These are phyloP conservation scores for Rhaphigaster nebulosa DNA, from an alignment of 2,888 invertebrate species.

Conservation along the genomic window DNA sequence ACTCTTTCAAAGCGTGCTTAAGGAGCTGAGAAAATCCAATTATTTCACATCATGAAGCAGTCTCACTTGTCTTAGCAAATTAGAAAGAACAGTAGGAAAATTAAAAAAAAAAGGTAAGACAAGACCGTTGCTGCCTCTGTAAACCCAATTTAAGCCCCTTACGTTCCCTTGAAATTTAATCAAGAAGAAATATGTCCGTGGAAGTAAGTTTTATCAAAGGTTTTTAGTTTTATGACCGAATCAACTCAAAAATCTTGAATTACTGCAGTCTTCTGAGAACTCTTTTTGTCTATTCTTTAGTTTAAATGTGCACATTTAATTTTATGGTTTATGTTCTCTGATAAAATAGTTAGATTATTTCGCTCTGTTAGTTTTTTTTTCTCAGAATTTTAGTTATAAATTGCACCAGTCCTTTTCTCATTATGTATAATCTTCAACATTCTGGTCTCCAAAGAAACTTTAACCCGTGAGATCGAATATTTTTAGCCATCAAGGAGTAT, in stretches of 20 bases:
- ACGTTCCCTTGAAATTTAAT: constrained; percentile 22
- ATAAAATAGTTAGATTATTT: not conserved
- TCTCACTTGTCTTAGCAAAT: constrained; percentile 11
- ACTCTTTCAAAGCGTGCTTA: not conserved
- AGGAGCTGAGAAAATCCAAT: constrained; percentile 52
- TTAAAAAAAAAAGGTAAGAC: not conserved
- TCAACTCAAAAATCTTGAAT: constrained; percentile 4
- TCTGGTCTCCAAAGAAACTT: too few relatives aligned
- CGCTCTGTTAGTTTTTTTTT: not conserved
- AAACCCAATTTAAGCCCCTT: constrained; percentile 13
- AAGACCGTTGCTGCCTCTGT: not conserved
- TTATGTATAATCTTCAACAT: too few relatives aligned
- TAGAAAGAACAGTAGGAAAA: not conserved
- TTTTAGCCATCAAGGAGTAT: too few relatives aligned
- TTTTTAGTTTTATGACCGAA: not conserved
- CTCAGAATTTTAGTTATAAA: too few relatives aligned
- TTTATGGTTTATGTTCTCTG: not conserved
- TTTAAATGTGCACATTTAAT: not conserved
- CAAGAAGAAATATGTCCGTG: constrained; percentile 2
- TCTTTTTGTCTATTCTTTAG: not conserved
- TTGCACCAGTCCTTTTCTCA: too few relatives aligned
- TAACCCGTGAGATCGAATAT: too few relatives aligned
- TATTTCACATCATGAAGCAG: constrained; percentile 52
- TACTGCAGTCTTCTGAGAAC: not conserved
- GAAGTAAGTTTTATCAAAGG: not conserved